Evolutionary conservation across 2,888 invertebrate species (phyloP).

Genomic region (Trichopria drosophilae): DNA sequence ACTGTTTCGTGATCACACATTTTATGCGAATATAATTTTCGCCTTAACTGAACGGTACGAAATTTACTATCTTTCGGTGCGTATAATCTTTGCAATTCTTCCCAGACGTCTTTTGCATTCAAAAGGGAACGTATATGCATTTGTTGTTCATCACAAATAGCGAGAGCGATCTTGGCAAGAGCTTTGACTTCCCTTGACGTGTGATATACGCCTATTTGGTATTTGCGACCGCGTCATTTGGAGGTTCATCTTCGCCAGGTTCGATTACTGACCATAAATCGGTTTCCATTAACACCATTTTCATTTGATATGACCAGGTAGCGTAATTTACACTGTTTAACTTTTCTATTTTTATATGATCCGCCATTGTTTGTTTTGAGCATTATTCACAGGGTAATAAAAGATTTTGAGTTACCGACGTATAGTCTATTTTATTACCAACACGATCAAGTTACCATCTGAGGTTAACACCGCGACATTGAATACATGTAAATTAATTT

Average conservation of each 20-base stretch:
- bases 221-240: background rate
- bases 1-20: slow-evolving; percentile 7
- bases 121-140: slow-evolving; percentile 15
- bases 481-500: background rate
- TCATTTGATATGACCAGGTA: slow-evolving; percentile 17
- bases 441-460: background rate
- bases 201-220: slow-evolving; percentile 6
- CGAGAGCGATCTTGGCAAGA: slow-evolving; percentile 20
- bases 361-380: slow-evolving; percentile 6
- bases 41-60: slow-evolving; percentile 17
- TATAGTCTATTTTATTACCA: background rate
- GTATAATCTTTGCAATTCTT: slow-evolving; percentile 20
- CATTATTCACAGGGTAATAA: background rate
- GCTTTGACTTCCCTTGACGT: slow-evolving; percentile 13
- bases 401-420: background rate
- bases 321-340: slow-evolving; percentile 16
- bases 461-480: background rate
- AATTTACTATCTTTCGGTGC: slow-evolving; percentile 22
- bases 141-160: slow-evolving; percentile 21
- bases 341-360: slow-evolving; percentile 8
- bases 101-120: slow-evolving; percentile 21
- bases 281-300: slow-evolving; percentile 22
- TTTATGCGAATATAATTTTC: slow-evolving; percentile 16
- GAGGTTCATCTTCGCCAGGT: slow-evolving; percentile 23
- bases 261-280: slow-evolving; percentile 20